phyloP scores from a whole-genome alignment of 2,888 invertebrate species.

The Theristus sp. region DNA sequence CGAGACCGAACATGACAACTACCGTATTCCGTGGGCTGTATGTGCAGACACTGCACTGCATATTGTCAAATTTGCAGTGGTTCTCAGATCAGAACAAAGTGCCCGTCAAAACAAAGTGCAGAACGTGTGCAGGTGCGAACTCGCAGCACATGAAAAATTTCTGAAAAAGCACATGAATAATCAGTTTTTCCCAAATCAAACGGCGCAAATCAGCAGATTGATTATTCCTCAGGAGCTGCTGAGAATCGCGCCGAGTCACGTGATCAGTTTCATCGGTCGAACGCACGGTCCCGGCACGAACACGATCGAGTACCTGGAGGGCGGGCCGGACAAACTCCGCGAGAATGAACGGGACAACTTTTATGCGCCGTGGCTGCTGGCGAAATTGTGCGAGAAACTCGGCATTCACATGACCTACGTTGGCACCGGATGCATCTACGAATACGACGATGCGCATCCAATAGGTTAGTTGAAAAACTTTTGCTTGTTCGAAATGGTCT shows the following conservation, averaged over 20 bases:
- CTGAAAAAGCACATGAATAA: too few species aligned
- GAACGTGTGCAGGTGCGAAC: too few species aligned
- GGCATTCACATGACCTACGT: conserved; percentile 20
- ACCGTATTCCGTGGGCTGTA: too few species aligned
- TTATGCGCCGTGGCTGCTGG: conserved; percentile 22
- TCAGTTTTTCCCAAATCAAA: too few species aligned
- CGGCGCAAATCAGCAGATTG: too few species aligned
- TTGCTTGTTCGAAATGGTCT: background rate
- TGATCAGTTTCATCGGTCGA: conserved; percentile 15
- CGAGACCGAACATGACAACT: too few species aligned
- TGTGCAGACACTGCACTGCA: too few species aligned
- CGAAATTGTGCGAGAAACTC: conserved; percentile 14
- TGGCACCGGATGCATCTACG: conserved; percentile 16
- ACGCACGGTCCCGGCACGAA: conserved; percentile 12
- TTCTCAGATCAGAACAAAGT: too few species aligned
- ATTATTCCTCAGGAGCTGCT: conserved; percentile 11
- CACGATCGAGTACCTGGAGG: conserved; percentile 12
- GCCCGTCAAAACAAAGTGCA: too few species aligned
- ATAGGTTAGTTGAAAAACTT: too few species aligned
- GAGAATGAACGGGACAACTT: conserved; percentile 18
- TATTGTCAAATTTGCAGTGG: too few species aligned
- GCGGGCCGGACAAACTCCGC: conserved; percentile 12
- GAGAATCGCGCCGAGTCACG: conserved; percentile 10
- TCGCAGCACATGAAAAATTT: too few species aligned
- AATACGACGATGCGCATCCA: conserved; percentile 10